Conservation (phyloP, 1,140 invertebrate genomes). For the Gyrodactylus salaris region DNA sequence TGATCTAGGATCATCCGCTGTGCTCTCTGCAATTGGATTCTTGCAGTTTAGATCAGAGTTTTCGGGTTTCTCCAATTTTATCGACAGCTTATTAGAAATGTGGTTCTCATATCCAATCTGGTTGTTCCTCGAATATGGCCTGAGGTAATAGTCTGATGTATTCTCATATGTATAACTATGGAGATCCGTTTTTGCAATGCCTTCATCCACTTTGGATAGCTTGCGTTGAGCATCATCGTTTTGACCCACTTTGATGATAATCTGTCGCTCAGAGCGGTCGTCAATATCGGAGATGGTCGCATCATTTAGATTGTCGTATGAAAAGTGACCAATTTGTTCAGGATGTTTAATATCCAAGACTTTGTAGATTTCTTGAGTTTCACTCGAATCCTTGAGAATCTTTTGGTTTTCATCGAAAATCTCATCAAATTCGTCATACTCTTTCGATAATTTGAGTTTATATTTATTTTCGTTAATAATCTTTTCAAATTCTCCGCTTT, state of each 20-base stretch:
- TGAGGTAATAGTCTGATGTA: not conserved
- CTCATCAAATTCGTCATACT: too few relatives aligned
- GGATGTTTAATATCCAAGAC: not conserved
- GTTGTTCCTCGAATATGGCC: not conserved
- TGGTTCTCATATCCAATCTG: not conserved
- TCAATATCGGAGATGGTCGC: not conserved
- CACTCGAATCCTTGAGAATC: not conserved
- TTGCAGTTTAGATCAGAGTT: too few relatives aligned
- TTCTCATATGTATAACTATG: not conserved
- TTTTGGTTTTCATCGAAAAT: too few relatives aligned
- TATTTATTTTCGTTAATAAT: not conserved
- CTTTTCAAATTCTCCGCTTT: not conserved
- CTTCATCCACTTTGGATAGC: not conserved
- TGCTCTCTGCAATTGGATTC: too few relatives aligned
- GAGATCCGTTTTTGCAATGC: not conserved
- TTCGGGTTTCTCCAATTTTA: not conserved
- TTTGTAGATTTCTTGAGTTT: not conserved
- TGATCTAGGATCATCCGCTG: not conserved
- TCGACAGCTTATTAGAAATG: not conserved
- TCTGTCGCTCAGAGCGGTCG: not conserved
- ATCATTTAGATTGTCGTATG: not conserved
- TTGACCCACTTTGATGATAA: too few relatives aligned
- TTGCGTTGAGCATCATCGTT: too few relatives aligned
- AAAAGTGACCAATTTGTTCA: not conserved
- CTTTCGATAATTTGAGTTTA: too few relatives aligned